Evolutionary conservation across 92 coral and sea anemone species (phyloP).

Genomic region (Isaurus tuberculatus): DNA sequence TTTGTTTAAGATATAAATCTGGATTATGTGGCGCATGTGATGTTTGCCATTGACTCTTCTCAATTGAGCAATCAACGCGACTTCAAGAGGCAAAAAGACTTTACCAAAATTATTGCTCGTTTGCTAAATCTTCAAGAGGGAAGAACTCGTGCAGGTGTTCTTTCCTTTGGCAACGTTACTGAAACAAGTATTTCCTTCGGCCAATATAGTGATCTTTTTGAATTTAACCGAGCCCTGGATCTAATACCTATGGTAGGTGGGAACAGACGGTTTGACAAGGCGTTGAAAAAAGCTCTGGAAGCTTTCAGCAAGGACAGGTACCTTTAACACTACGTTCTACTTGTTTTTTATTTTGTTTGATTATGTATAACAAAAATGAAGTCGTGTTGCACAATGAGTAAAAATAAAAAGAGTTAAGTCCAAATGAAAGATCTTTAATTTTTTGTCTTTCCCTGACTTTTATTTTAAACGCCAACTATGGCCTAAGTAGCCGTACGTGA

Average conservation of each 20-base stretch:
- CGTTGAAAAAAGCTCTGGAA: constrained; percentile 30
- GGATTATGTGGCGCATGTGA: constrained; percentile 33
- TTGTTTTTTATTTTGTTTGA: background rate
- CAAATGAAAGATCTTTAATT: too few species aligned
- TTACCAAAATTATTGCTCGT: constrained; percentile 41
- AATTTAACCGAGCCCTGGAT: constrained; percentile 36
- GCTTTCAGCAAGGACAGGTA: constrained; percentile 47
- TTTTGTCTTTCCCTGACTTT: too few species aligned
- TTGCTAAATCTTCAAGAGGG: constrained; percentile 39
- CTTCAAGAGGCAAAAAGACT: constrained; percentile 35
- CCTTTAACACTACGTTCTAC: background rate
- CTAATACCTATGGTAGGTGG: constrained; percentile 41
- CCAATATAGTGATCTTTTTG: constrained; percentile 35
- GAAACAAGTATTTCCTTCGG: constrained; percentile 38
- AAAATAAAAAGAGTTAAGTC: too few species aligned
- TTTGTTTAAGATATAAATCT: constrained; percentile 16
- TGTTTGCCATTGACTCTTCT: constrained; percentile 41
- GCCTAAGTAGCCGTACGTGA: too few species aligned
- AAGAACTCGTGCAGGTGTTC: constrained; percentile 37
- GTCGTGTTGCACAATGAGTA: too few species aligned
- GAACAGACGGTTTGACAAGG: constrained; percentile 41
- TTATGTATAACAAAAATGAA: background rate
- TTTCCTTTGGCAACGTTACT: constrained; percentile 40
- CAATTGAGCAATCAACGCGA: constrained; percentile 31
- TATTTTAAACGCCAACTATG: too few species aligned